These are phyloP conservation scores for Natator depressus DNA, from an alignment of 2,113 vertebrate species.

Conservation along the genomic window DNA sequence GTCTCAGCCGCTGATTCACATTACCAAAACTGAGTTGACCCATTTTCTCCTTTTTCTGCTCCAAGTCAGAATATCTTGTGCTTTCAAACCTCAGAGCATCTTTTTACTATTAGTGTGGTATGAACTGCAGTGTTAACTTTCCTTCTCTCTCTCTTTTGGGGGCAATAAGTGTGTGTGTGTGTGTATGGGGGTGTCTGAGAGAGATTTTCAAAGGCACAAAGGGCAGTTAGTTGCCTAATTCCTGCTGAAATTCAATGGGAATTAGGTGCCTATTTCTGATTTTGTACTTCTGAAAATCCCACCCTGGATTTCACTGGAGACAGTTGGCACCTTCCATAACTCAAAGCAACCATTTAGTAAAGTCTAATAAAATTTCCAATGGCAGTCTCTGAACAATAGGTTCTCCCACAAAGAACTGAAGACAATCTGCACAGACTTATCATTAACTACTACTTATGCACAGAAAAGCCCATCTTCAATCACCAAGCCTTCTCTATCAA, in stretches of 20 bases:
- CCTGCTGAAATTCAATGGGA: not conserved
- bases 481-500: too few species aligned
- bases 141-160: not conserved
- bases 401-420: not conserved
- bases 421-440: not conserved
- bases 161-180: not conserved
- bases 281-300: not conserved
- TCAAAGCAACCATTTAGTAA: not conserved
- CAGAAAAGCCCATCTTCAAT: too few species aligned
- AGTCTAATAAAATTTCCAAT: not conserved
- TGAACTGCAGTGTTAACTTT: not conserved
- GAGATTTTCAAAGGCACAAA: not conserved
- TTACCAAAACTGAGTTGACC: not conserved
- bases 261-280: not conserved
- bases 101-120: not conserved
- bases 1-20: not conserved
- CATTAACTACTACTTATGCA: not conserved
- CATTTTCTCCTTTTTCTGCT: not conserved
- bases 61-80: not conserved
- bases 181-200: not conserved
- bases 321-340: not conserved
- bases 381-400: not conserved
- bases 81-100: not conserved
- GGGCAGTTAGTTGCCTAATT: not conserved
- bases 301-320: not conserved